These are phyloP conservation scores for Hemithea aestivaria DNA, from an alignment of 2,888 invertebrate genomes.

Conservation along the genomic window DNA sequence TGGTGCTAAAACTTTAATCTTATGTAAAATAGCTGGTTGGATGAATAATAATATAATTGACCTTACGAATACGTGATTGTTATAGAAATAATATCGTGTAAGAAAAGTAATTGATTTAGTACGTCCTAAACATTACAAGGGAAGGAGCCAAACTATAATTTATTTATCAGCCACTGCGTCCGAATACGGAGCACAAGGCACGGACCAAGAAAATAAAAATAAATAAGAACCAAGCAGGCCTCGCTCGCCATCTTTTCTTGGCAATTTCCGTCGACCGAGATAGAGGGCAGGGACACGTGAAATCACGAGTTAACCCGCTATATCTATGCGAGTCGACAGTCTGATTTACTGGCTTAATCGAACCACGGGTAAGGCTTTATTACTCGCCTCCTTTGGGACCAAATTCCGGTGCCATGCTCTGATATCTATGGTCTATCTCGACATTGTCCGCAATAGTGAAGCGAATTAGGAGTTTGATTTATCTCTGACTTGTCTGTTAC, in stretches of 20 bases:
- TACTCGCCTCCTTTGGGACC: slow-evolving; percentile 42
- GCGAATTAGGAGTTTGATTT: slow-evolving; percentile 42
- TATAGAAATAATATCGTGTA: too few species aligned
- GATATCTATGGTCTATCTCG: slow-evolving; percentile 29
- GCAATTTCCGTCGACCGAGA: slow-evolving; percentile 64
- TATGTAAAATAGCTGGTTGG: too few species aligned
- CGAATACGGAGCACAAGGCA: slow-evolving; percentile 37
- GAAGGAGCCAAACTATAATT: slow-evolving; percentile 42
- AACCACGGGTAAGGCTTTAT: slow-evolving; percentile 52
- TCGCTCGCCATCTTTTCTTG: slow-evolving; percentile 57
- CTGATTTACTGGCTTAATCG: slow-evolving; percentile 69
- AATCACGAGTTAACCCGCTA: slow-evolving; percentile 66
- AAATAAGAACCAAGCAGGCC: slow-evolving; percentile 53
- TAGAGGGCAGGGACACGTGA: slow-evolving; percentile 63
- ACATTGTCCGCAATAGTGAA: slow-evolving; percentile 39
- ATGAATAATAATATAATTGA: too few species aligned
- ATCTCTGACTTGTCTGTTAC: slow-evolving; percentile 25
- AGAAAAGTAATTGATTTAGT: slow-evolving; percentile 34
- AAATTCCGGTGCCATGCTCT: slow-evolving; percentile 37
- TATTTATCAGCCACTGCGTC: slow-evolving; percentile 44
- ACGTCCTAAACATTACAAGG: slow-evolving; percentile 26
- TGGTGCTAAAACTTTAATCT: too few species aligned
- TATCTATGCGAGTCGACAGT: slow-evolving; percentile 61
- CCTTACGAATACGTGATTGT: too few species aligned
- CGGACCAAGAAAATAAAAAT: slow-evolving; percentile 55